A percentile compares a stretch with the other conserved stretches of the same genome.
These are phyloP conservation scores for Volucella inanis DNA, from an alignment of 2,888 invertebrate genomes.

Conservation along the genomic window DNA sequence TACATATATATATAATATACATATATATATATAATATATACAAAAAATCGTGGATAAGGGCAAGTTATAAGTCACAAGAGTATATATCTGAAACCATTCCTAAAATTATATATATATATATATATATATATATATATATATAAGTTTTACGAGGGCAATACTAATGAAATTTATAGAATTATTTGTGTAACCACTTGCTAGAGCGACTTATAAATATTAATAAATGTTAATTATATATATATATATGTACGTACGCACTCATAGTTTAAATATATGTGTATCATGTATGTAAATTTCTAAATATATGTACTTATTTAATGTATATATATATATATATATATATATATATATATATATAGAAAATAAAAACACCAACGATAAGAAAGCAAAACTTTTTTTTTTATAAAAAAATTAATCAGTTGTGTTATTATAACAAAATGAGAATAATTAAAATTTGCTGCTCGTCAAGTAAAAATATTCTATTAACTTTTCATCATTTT, in stretches of 20 bases:
- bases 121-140: slow-evolving; percentile 1
- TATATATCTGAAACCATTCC: too few relatives aligned
- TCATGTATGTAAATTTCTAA: too few relatives aligned
- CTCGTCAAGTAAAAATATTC: slow-evolving; percentile 75
- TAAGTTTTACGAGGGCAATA: too few relatives aligned
- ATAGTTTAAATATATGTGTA: background rate
- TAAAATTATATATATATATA: slow-evolving; percentile 12
- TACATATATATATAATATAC: slow-evolving; percentile 27
- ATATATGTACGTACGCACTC: background rate
- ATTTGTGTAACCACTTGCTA: too few relatives aligned
- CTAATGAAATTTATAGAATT: too few relatives aligned
- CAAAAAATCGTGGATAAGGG: background rate
- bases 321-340: slow-evolving; percentile 40
- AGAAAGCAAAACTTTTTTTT: slow-evolving; percentile 69
- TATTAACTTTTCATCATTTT: slow-evolving; percentile 68
- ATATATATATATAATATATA: slow-evolving; percentile 25
- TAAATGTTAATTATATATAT: too few relatives aligned
- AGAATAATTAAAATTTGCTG: slow-evolving; percentile 57
- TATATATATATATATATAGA: slow-evolving; percentile 43
- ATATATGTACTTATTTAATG: slow-evolving; percentile 3
- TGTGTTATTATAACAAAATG: slow-evolving; percentile 53
- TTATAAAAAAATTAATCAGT: slow-evolving; percentile 55
- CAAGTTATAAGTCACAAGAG: too few relatives aligned
- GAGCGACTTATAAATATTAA: too few relatives aligned
- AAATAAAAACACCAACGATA: slow-evolving; percentile 69